A percentile compares a stretch with the other conserved stretches of the same genome.
These are phyloP conservation scores for Perizoma affinitatum DNA, from an alignment of 2,888 invertebrate species.

Conservation along the genomic window DNA sequence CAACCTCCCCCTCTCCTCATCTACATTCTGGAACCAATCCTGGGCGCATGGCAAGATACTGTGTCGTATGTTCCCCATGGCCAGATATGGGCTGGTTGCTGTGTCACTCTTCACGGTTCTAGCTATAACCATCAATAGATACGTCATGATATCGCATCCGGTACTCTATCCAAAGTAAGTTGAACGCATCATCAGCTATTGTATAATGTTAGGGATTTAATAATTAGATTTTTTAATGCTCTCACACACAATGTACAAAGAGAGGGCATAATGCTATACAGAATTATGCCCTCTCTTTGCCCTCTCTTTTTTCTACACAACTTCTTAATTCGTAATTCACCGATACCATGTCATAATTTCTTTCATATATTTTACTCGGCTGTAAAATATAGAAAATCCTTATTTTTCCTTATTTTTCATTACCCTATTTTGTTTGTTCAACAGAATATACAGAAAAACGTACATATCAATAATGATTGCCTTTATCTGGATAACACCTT, in stretches of 20 bases:
- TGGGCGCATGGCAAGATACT: conserved; percentile 89
- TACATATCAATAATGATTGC: conserved; percentile 89
- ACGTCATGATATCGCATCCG: conserved; percentile 92
- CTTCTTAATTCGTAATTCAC: too few species aligned
- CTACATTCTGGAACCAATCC: conserved; percentile 88
- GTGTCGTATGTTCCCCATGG: conserved; percentile 89
- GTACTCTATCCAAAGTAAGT: conserved; percentile 89
- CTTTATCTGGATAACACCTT: conserved; percentile 88
- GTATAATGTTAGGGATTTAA: too few species aligned
- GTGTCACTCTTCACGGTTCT: conserved; percentile 91
- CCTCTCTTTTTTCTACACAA: too few species aligned
- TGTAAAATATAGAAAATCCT: too few species aligned
- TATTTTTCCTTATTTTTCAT: not conserved
- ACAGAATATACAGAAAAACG: conserved; percentile 87
- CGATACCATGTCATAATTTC: too few species aligned
- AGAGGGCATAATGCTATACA: too few species aligned
- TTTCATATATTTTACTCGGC: too few species aligned
- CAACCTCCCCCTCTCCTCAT: conserved; percentile 90
- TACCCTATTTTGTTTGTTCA: conserved; percentile 31
- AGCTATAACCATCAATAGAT: conserved; percentile 92
- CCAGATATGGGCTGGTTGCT: conserved; percentile 90
- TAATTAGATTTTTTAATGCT: too few species aligned
- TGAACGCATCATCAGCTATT: not conserved
- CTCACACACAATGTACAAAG: not conserved
- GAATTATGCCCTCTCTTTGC: too few species aligned